Conservation (phyloP, 2,888 invertebrate species). For the Cheilosia variabilis region DNA sequence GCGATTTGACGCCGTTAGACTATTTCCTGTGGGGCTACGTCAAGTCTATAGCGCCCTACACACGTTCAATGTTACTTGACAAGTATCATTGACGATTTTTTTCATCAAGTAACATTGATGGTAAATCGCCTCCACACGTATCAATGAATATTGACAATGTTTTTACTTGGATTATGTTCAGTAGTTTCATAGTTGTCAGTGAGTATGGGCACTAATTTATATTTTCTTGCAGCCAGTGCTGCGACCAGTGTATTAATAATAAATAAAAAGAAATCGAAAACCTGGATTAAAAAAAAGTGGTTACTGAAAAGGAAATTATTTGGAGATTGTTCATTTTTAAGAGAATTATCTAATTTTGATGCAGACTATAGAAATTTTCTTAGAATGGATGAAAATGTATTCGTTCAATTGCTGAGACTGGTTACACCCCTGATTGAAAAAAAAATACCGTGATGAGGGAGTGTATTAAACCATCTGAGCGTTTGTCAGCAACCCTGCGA, state of each 20-base stretch:
- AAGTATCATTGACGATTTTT: too few relatives aligned
- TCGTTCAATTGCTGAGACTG: constrained; percentile 28
- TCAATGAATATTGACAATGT: too few relatives aligned
- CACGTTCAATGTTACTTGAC: too few relatives aligned
- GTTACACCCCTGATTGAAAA: constrained; percentile 58
- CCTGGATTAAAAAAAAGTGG: constrained; percentile 24
- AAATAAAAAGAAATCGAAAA: constrained; percentile 31
- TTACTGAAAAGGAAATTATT: constrained; percentile 19
- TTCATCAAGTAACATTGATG: too few relatives aligned
- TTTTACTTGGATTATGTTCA: not conserved
- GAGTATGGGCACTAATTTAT: not conserved
- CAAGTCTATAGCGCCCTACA: too few relatives aligned
- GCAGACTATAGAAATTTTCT: too few relatives aligned
- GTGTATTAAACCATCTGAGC: constrained; percentile 56
- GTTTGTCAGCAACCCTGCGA: constrained; percentile 57
- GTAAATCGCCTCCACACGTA: too few relatives aligned
- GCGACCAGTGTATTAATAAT: not conserved
- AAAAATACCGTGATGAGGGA: constrained; percentile 58
- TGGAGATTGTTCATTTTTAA: constrained; percentile 34
- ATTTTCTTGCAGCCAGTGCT: not conserved
- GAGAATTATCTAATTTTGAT: constrained; percentile 21
- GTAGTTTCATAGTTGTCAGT: not conserved
- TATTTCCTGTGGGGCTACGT: too few relatives aligned
- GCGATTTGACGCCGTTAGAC: too few relatives aligned
- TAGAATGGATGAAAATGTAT: constrained; percentile 35